A percentile compares a stretch with the other conserved stretches of the same genome.
Conservation (phyloP, 2,797 vertebrate species). For the Sorex maritimensis region DNA sequence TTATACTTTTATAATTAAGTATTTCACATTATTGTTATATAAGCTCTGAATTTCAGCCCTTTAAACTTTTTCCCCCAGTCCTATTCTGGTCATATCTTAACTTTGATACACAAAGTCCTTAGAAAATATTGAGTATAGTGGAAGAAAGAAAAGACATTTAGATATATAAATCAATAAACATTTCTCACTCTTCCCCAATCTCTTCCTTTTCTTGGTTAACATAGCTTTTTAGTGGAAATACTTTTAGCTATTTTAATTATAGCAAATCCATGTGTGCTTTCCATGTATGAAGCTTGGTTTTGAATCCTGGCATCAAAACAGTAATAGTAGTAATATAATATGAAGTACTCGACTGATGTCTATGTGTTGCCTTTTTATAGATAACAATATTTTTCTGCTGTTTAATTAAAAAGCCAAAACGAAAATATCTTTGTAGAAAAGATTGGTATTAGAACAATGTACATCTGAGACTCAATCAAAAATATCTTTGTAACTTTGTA, state of each 20-base stretch:
- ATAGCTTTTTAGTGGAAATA: slow-evolving; percentile 16
- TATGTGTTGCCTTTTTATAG: slow-evolving; percentile 34
- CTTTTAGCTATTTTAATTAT: slow-evolving; percentile 35
- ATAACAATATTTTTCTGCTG: slow-evolving; percentile 39
- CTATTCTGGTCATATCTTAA: slow-evolving; percentile 54
- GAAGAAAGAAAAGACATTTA: slow-evolving; percentile 47
- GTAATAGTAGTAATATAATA: not conserved
- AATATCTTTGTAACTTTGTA: too few relatives aligned
- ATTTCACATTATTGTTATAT: too few relatives aligned
- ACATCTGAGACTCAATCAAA: too few relatives aligned
- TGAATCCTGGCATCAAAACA: too few relatives aligned
- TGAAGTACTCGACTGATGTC: slow-evolving; percentile 29
- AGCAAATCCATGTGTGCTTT: not conserved
- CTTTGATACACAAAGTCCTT: not conserved
- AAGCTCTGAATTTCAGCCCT: too few relatives aligned
- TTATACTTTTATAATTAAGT: too few relatives aligned
- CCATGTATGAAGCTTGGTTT: too few relatives aligned
- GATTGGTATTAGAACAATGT: not conserved
- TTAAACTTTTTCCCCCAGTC: too few relatives aligned
- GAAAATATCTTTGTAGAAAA: not conserved
- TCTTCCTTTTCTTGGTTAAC: slow-evolving; percentile 56
- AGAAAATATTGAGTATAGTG: slow-evolving; percentile 25
- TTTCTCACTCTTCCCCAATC: not conserved
- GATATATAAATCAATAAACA: slow-evolving; percentile 15
- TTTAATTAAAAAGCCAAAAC: slow-evolving; percentile 66